A percentile compares a stretch with the other conserved stretches of the same genome.
Evolutionary conservation across 2,888 invertebrate genomes (phyloP).

Genomic region (Rotaria magnacalcarata): DNA sequence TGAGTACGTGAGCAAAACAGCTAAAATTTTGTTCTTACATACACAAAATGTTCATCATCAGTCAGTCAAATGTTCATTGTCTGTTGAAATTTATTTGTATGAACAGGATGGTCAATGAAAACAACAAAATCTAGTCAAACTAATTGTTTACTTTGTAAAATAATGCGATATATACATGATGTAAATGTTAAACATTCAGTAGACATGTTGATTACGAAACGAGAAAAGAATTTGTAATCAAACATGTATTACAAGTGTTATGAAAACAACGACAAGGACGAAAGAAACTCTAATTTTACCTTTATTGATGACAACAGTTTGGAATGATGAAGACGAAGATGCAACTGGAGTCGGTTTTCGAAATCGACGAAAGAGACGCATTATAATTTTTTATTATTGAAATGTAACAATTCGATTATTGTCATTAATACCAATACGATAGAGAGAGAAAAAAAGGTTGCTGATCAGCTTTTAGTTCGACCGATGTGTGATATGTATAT

Average conservation of each 20-base stretch:
- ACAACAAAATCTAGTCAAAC: background rate
- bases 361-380: conserved; percentile 16
- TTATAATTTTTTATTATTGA: background rate
- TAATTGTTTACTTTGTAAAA: background rate
- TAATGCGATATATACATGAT: background rate
- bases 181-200: background rate
- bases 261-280: background rate
- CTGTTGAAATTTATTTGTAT: background rate
- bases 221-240: background rate
- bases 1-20: background rate
- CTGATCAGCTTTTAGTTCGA: conserved; percentile 18
- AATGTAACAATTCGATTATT: conserved; percentile 1
- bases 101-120: background rate
- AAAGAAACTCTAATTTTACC: background rate
- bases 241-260: background rate
- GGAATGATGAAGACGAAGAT: background rate
- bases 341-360: background rate
- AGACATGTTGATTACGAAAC: background rate
- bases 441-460: background rate
- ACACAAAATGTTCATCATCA: background rate
- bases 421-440: background rate
- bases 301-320: background rate
- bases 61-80: background rate
- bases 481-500: background rate
- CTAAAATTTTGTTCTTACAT: background rate